Evolutionary conservation across 2,113 vertebrate genomes (phyloP), one percentile per base, ranked within the genome.

Genomic region (Zootoca vivipara): DNA sequence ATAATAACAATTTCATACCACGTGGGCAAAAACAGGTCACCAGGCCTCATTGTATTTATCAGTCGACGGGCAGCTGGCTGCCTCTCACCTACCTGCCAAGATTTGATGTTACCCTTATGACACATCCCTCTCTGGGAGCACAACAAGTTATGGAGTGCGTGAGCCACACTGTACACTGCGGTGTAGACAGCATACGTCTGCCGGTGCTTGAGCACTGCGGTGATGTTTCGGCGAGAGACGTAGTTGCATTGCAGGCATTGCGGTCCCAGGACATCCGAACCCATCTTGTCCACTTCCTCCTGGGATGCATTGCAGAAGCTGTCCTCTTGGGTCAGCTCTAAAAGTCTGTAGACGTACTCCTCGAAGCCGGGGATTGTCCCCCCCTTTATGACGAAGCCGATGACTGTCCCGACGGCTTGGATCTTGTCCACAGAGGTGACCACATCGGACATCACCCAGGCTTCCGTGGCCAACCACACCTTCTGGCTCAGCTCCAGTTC

Each of bases 391-490:
- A 90, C 86, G 20, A 98, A 96, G 58, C 96, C 96, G 0, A 99
- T 94, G 77, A 99, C 92, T 0, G 98, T 98, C 12, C 99, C 98
- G 0, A 98, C 64, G 9, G 20, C 92, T 40, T 93, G 56, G 30
- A 99, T 96, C n/a, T 93, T 81, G 0, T 96, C 95, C 16, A 97
- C 92, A 4, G 77, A 86, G 85, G 87, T 38, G 0, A 97, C 0
- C 40, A 1, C 46, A 5, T 93, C 80, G 0, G 95, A 90, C 38
- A 97, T 72, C 20, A 96, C 38, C 98, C 98, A 99, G 42, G 96
- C 93, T 62, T 98, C 97, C 0, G 97, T 98, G 86, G 92, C 98
- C 0, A 99, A 92, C 99, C 99, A 99, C 8, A 99, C 98, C 65
- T 94, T 97, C 42, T 95, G 74, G 0, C 62, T 42, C 73, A 97